Evolutionary conservation across 1,140 invertebrate genomes (phyloP).

Genomic region (Zaprionus capensis): DNA sequence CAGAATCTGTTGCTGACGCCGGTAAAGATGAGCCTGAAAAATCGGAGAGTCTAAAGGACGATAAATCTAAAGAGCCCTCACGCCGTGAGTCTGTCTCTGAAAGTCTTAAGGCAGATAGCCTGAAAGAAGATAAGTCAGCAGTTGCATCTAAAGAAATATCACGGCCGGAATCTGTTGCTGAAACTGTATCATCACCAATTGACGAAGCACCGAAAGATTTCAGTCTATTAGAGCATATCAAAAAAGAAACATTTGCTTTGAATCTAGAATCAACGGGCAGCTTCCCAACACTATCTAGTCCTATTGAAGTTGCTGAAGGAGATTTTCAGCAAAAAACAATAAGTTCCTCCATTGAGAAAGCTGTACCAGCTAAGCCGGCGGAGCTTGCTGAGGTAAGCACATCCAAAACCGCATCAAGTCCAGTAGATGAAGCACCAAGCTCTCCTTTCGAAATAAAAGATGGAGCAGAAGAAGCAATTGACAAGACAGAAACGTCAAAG

Average conservation of each 20-base stretch:
- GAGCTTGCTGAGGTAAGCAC: constrained; percentile 32
- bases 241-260: constrained; percentile 29
- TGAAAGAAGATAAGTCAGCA: constrained; percentile 47
- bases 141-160: constrained; percentile 57
- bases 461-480: neutral
- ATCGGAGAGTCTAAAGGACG: neutral
- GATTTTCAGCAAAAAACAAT: constrained; percentile 43
- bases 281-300: constrained; percentile 68
- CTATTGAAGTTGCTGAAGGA: constrained; percentile 71
- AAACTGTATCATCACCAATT: constrained; percentile 61
- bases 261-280: constrained; percentile 28
- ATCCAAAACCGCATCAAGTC: constrained; percentile 56
- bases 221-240: constrained; percentile 27
- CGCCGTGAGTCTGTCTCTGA: neutral
- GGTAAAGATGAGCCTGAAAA: constrained; percentile 25
- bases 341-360: neutral
- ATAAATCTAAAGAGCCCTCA: neutral
- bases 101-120: neutral
- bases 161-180: constrained; percentile 49
- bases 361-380: constrained; percentile 28
- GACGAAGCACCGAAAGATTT: constrained; percentile 57
- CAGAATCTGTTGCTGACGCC: constrained; percentile 30
- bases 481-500: neutral
- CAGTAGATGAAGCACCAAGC: constrained; percentile 60
- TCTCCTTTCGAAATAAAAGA: constrained; percentile 16